A percentile compares a stretch with the other conserved stretches of the same genome.
phyloP scores from a whole-genome alignment of 2,888 invertebrate genomes.

The Brachypalpus laphriformis region DNA sequence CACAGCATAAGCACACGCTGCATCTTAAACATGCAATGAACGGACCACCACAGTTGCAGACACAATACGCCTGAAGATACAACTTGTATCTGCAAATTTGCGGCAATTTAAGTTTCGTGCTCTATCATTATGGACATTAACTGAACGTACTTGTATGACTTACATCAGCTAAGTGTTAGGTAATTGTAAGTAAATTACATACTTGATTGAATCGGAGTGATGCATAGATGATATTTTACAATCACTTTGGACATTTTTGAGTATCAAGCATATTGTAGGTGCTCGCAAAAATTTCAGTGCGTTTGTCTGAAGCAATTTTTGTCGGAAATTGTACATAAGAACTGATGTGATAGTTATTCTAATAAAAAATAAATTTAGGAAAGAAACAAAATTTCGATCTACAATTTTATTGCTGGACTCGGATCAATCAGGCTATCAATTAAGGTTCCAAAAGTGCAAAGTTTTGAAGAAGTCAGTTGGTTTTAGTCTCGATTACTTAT shows the following conservation, averaged over 20 bases:
- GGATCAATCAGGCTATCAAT: too few relatives aligned
- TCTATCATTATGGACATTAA: slow-evolving; percentile 22
- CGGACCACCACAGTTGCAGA: slow-evolving; percentile 7
- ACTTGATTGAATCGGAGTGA: slow-evolving; percentile 16
- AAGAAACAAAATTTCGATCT: too few relatives aligned
- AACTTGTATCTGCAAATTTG: slow-evolving; percentile 16
- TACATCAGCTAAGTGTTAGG: slow-evolving; percentile 21
- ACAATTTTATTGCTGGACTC: too few relatives aligned
- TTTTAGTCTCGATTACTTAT: too few relatives aligned
- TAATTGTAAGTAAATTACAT: slow-evolving; percentile 36
- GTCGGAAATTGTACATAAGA: too few relatives aligned
- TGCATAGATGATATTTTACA: not conserved
- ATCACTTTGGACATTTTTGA: not conserved
- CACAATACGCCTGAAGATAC: not conserved
- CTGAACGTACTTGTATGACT: slow-evolving; percentile 16
- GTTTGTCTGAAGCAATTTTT: too few relatives aligned
- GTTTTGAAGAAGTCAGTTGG: too few relatives aligned
- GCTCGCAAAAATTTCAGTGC: too few relatives aligned
- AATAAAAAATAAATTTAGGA: too few relatives aligned
- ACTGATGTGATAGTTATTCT: too few relatives aligned
- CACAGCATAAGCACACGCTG: not conserved
- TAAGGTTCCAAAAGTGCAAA: too few relatives aligned
- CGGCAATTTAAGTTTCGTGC: slow-evolving; percentile 1
- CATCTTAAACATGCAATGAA: not conserved
- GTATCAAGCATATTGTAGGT: too few relatives aligned